phyloP scores from a whole-genome alignment of 2,113 vertebrate species.

The Aspiorhynchus laticeps region DNA sequence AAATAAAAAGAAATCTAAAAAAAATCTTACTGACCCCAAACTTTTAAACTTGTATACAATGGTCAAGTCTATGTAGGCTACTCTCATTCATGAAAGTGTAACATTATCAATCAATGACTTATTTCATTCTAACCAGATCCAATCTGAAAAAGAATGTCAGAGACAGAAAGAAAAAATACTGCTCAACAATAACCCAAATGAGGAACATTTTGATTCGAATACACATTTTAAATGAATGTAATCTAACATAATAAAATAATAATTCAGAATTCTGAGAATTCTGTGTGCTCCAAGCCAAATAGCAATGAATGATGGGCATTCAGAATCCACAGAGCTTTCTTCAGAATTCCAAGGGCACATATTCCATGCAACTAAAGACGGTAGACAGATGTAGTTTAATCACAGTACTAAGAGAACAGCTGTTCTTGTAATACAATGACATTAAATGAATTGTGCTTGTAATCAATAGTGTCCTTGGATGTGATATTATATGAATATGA shows the following conservation, averaged over 20 bases:
- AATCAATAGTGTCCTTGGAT: conserved; percentile 35
- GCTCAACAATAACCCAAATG: background rate
- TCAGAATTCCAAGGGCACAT: conserved; percentile 23
- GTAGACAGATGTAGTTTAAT: conserved; percentile 5
- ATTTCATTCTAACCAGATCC: background rate
- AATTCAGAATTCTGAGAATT: background rate
- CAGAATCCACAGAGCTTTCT: conserved; percentile 1
- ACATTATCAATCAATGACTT: background rate
- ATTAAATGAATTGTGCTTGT: background rate
- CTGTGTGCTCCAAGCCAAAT: background rate
- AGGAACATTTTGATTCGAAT: background rate
- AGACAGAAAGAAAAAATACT: background rate
- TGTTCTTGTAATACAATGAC: background rate
- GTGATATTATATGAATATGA: conserved; percentile 13
- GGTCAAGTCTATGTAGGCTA: background rate
- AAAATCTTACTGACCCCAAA: too few relatives aligned
- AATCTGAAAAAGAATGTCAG: background rate
- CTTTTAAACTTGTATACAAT: background rate
- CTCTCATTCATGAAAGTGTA: background rate
- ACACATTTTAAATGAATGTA: background rate
- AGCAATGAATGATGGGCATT: background rate
- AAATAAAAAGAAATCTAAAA: too few relatives aligned
- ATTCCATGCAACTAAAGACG: background rate
- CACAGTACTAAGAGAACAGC: background rate
- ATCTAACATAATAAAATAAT: background rate